Conservation (phyloP, 1,140 invertebrate species). For the Macrosteles quadrilineatus region DNA sequence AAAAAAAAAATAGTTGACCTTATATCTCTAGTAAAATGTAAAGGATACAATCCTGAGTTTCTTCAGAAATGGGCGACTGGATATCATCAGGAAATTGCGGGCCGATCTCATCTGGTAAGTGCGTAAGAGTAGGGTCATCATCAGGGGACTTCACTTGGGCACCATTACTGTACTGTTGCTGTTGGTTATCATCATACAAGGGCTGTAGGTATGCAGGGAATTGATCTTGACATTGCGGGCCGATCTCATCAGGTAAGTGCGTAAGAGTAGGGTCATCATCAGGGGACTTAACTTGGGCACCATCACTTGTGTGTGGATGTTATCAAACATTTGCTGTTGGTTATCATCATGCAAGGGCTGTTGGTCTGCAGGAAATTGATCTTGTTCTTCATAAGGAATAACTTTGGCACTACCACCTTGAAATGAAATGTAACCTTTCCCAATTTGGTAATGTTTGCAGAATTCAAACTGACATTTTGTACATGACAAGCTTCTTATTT, state of each 20-base stretch:
- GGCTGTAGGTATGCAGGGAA: not conserved
- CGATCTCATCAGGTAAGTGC: too few species aligned
- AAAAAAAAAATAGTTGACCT: too few species aligned
- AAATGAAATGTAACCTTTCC: not conserved
- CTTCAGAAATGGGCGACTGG: not conserved
- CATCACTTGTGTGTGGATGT: not conserved
- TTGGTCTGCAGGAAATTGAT: not conserved
- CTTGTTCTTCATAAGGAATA: not conserved
- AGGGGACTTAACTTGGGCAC: not conserved
- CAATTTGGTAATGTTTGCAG: not conserved
- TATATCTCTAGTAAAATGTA: not conserved
- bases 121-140: too few species aligned
- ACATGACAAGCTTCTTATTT: conserved; percentile 1
- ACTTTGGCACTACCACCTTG: not conserved
- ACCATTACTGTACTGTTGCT: not conserved
- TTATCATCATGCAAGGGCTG: conserved; percentile 1
- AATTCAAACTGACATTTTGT: not conserved
- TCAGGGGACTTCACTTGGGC: too few species aligned
- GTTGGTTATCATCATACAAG: not conserved
- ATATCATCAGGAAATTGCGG: not conserved
- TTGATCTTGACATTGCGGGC: not conserved
- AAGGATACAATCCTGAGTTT: not conserved
- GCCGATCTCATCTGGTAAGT: too few species aligned
- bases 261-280: too few species aligned
- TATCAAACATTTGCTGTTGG: not conserved